phyloP scores from a whole-genome alignment of 2,113 vertebrate genomes.

The Pristiophorus japonicus region DNA sequence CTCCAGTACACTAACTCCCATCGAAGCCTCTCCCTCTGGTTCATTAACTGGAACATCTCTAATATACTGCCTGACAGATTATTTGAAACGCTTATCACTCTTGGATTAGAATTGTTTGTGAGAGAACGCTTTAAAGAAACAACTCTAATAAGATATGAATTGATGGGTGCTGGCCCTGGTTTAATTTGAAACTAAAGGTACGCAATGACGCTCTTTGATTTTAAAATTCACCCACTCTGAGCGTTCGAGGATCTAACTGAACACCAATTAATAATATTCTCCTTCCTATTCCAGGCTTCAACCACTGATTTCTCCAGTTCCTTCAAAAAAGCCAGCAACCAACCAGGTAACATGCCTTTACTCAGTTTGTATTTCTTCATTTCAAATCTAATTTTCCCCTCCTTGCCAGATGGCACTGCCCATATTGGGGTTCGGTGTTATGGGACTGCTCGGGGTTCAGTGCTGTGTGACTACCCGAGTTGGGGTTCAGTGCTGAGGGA shows the following conservation, averaged over 20 bases:
- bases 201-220: neutral
- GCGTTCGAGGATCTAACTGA: neutral
- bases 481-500: neutral
- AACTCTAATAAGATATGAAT: neutral
- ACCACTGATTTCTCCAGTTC: conserved; percentile 10
- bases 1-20: no score
- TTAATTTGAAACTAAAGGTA: neutral
- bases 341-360: neutral
- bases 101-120: neutral
- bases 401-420: neutral
- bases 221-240: neutral
- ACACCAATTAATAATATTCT: neutral
- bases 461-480: neutral
- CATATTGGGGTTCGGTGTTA: neutral
- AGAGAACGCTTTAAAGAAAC: no score
- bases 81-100: neutral
- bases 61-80: neutral
- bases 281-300: neutral
- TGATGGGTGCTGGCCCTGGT: neutral
- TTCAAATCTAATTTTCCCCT: neutral
- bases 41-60: neutral
- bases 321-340: neutral
- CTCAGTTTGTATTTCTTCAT: neutral
- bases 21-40: neutral
- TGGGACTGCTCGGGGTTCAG: neutral